Base-by-base conservation (phyloP, 2,113 vertebrate species). In the Caloenas nicobarica region DNA sequence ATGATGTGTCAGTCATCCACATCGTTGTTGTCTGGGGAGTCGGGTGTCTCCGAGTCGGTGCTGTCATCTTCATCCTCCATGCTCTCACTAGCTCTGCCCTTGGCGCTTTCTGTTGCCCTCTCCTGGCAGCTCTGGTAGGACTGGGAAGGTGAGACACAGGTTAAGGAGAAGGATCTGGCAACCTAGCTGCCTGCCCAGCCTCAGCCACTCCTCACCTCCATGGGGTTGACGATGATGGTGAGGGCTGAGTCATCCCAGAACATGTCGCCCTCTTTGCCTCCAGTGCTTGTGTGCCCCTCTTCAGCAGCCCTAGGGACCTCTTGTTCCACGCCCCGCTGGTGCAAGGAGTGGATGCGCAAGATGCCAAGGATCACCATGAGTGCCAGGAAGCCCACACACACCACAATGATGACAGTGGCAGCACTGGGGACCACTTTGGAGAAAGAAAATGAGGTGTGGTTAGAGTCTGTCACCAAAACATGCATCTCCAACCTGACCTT, bases 171-270 rank as follows among this genome's bases (percentile, higher is more conserved):
- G 24, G 23, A 65, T 50, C 24, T 25, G 38, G 19, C 51, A 48
- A 28, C 23, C 16, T n/a, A 26, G 1, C 60, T 76, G 42, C 56
- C 57, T 15, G 0, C 51, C 76, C 64, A 31, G 31, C 79, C 77
- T 40, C 7, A 1, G 26, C 44, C 22, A 0, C 18, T 68, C 13
- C 96, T 98, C 97, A 99, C 99, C 99, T 99, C 99, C 99, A 99
- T 99, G 40, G 99, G 99, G 97, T 99, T 99, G 83, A 99, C 99
- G 0, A 99, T 99, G 91, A 99, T 99, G 91, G 99, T 99, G 96
- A 99, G 99, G 7, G 99, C 99, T 0, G 99, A 99, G 97, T 99
- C 99, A 0, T 99, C 99, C 99, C 99, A 99, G 97, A 99, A 99
- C 97, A 98, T 97, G 92, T 98, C 98, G 0, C 98, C 98, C 14